Evolutionary conservation across 2,888 invertebrate species (phyloP), one percentile per base, ranked within the genome.

Genomic region (Lithophane socia): DNA sequence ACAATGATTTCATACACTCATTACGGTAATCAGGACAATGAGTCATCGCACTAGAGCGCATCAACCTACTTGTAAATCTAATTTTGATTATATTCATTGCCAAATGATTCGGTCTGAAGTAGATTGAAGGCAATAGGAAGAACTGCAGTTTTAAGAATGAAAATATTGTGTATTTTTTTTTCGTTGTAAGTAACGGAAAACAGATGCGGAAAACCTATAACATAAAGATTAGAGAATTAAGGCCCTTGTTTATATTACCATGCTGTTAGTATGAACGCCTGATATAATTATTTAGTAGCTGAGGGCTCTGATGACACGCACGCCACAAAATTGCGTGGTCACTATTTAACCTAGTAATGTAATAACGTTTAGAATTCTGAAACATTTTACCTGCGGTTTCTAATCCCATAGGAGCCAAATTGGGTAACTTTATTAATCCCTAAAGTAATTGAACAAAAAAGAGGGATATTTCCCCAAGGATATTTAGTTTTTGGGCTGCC

Each of bases 371-470:
- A 71, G 66, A 52, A 78, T 47, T 49, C 54, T 49, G 42, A 74
- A 78, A 68, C 49, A 60, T 69, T 82, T 65, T 78, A 82, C 82
- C 83, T 82, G 79, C 71, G 68, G 74, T 64, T 71, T 54, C 29
- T 37, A 71, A 67, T 72, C 82, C 79, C 83, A 64, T 24, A 61
- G 79, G 82, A 82, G 16, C 56, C 13, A 68, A 83, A 52, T 75
- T 82, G 69, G 74, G 37, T 65, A 83, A 83, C 74, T 52, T 72
- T 75, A 79, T 74, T 82, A 83, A 83, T 69, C 49, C 74, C 79
- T 61, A n/a, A 83, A 79, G 74, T 82, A 74, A 83, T 75, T 83
- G 79, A 65, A 79, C 79, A 72, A 83, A 82, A 79, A 74, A 67
- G 44, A 72, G 74, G 71, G 67, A 71, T 78, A 82, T 79, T 79